Evolutionary conservation across 2,113 vertebrate genomes (phyloP).

Genomic region (Acanthochromis polyacanthus): DNA sequence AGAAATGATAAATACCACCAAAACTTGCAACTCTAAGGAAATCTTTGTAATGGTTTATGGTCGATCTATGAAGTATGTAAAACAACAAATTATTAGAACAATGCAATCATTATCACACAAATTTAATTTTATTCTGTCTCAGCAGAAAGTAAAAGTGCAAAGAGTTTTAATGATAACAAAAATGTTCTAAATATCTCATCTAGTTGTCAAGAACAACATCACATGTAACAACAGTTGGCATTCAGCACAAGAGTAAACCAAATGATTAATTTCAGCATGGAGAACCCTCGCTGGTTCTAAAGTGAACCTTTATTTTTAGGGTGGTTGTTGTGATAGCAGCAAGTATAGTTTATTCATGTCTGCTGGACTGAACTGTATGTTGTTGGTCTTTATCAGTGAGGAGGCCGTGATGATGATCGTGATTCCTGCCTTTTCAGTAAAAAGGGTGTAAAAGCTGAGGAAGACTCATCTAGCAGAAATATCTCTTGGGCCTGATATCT

Average conservation of each 20-base stretch:
- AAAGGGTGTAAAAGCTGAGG: too few species aligned
- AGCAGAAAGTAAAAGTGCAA: too few species aligned
- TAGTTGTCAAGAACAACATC: background rate
- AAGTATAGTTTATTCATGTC: constrained; percentile 25
- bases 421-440: background rate
- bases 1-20: too few species aligned
- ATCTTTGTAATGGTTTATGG: too few species aligned
- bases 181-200: background rate
- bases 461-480: too few species aligned
- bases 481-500: too few species aligned
- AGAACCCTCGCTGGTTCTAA: constrained; percentile 1
- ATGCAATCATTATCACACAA: too few species aligned
- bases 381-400: constrained; percentile 10
- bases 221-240: too few species aligned
- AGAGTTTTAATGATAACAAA: background rate
- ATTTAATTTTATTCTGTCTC: too few species aligned
- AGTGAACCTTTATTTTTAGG: constrained; percentile 22
- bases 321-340: constrained; percentile 21
- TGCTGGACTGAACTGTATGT: constrained; percentile 22
- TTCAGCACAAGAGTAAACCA: background rate
- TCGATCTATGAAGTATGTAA: too few species aligned
- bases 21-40: too few species aligned
- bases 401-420: background rate
- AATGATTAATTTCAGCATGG: background rate
- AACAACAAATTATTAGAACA: too few species aligned